Percentiles rank a stretch among this genome's conserved stretches.
phyloP scores from a whole-genome alignment of 2,888 invertebrate genomes.

The Serripes groenlandicus region DNA sequence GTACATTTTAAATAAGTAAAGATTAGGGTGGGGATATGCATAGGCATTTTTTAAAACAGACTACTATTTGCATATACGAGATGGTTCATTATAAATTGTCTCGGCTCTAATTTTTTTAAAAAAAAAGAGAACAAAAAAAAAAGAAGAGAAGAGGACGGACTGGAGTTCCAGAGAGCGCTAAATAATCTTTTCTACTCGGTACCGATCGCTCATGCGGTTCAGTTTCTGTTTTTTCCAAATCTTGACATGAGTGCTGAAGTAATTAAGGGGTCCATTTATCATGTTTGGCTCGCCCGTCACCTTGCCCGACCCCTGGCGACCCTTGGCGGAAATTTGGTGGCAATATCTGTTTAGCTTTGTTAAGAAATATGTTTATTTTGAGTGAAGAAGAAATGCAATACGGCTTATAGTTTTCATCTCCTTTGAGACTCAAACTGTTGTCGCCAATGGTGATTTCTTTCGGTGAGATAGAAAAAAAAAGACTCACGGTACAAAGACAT shows the following conservation, averaged over 20 bases:
- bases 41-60: too few species aligned
- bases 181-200: slow-evolving; percentile 39
- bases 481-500: not conserved
- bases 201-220: slow-evolving; percentile 54
- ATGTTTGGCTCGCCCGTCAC: slow-evolving; percentile 62
- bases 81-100: too few species aligned
- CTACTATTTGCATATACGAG: too few species aligned
- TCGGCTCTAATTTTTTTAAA: too few species aligned
- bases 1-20: not conserved
- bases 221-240: slow-evolving; percentile 60
- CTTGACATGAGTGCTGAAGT: slow-evolving; percentile 62
- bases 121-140: not conserved
- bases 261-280: slow-evolving; percentile 71
- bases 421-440: slow-evolving; percentile 10
- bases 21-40: too few species aligned
- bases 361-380: slow-evolving; percentile 69
- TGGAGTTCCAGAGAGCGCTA: slow-evolving; percentile 24
- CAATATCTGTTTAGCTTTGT: slow-evolving; percentile 69
- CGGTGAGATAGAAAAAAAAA: not conserved
- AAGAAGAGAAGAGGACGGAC: not conserved
- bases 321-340: slow-evolving; percentile 65
- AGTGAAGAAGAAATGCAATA: slow-evolving; percentile 58
- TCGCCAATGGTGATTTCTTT: not conserved
- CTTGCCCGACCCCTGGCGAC: slow-evolving; percentile 62
- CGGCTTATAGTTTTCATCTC: slow-evolving; percentile 36